Base-by-base conservation (phyloP, 1,140 invertebrate species). In the Bradysia coprophila region DNA sequence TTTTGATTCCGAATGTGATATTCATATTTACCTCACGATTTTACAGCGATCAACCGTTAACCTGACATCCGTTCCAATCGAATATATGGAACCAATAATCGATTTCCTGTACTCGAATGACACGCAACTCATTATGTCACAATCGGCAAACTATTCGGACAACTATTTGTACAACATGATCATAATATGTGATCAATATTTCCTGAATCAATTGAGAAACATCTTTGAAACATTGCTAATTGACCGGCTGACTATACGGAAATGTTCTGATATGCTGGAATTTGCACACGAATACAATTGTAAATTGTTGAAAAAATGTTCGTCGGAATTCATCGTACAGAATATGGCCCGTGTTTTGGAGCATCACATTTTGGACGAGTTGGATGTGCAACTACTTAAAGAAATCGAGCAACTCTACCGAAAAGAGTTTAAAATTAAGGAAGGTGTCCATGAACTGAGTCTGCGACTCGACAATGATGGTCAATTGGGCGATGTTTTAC, bases 71-170 rank as follows among this genome's bases (percentile, higher is more conserved):
- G 48, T 61, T 22, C 51, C 58, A 6, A 15, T 43, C 4, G 58
- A 58, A 41, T 61, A 58, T 23, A 57, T 79, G 46, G 57, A 69
- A 43, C 62, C 69, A 16, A 53, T 79, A 2, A 42, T 81, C 2
- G 71, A 76, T 40, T 79, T 69, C 49, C 49, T 80, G 0, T 81
- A 81, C 48, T 65, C 64, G 15, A 68, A 75, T 50, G 61, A 73
- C 16, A 55, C 65, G 9, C 51, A 61, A 9, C 41, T 53, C 32
- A 51, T 73, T n/a, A 48, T 59, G 50, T 62, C 57, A 38, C 63
- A 61, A 43, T n/a, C n/a, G n/a, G n/a, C n/a, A n/a, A 62, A 65
- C 19, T 69, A 75, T 50, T 44, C 49, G 6, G 58, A 61, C 46
- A 49, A 51, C 2, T 60, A 57, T 42, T 49, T 78, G 2, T 73